A percentile compares a stretch with the other conserved stretches of the same genome.
These are phyloP conservation scores for Eueremaeus valkanovi DNA, from an alignment of 2,888 invertebrate species.

Conservation along the genomic window DNA sequence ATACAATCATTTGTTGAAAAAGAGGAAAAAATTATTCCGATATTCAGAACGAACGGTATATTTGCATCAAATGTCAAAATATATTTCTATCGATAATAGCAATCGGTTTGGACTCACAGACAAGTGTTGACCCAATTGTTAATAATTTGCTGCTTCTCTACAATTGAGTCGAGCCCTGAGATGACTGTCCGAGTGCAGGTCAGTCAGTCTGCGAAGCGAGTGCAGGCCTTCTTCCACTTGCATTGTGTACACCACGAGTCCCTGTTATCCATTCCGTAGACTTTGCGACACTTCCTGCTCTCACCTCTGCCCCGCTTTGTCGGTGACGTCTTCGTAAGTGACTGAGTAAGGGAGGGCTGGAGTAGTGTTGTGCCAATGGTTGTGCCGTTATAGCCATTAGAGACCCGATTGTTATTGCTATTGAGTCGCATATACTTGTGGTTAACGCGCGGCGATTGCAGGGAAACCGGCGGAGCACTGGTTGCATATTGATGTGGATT, in stretches of 20 bases:
- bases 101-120: neutral
- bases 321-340: constrained; percentile 18
- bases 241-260: constrained; percentile 98
- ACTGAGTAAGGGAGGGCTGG: neutral
- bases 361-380: constrained; percentile 18
- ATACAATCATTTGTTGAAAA: neutral
- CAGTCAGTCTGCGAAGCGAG: constrained; percentile 74
- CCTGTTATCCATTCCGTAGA: constrained; percentile 95
- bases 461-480: neutral
- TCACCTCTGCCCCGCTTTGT: constrained; percentile 45
- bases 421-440: constrained; percentile 28
- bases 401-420: constrained; percentile 10
- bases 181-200: too few relatives aligned
- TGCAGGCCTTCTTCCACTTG: constrained; percentile 98
- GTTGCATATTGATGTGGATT: constrained; percentile 25
- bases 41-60: neutral
- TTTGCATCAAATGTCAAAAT: neutral
- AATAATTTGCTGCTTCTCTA: too few relatives aligned
- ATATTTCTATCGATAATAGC: too few relatives aligned
- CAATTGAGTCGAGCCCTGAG: too few relatives aligned
- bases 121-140: too few relatives aligned
- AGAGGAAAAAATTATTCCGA: neutral
- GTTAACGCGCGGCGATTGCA: constrained; percentile 11
- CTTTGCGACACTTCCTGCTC: constrained; percentile 63
- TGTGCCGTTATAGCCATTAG: neutral